Base-by-base conservation (phyloP, 1,140 invertebrate genomes). In the Drosophila sturtevanti region DNA sequence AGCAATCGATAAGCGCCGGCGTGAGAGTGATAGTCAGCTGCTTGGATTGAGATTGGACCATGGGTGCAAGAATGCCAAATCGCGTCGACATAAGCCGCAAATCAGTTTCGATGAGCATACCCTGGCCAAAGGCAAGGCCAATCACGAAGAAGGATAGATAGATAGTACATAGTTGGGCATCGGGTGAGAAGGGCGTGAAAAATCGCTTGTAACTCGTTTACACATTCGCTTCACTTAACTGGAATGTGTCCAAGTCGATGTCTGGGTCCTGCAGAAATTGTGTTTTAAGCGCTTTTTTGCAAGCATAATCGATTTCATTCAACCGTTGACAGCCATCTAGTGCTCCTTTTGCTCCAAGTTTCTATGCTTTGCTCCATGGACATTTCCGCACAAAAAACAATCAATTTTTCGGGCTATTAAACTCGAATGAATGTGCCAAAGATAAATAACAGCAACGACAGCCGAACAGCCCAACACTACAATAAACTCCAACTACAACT, bases 361-460 rank as follows among this genome's bases (percentile, higher is more conserved):
- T 37, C 22, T 24, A 31, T 31, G 54, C 24, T 48, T 21, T 21
- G 62, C 54, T 72, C 56, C 68, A 68, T 85, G 72, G 68, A 86
- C 81, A 89, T 89, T 80, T 89, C 85, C 84, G 84, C 62, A 89
- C 84, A 75, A 70, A 82, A 90, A 91, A 91, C 89, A 91, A 91
- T 91, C 89, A 91, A 91, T 91, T 91, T 91, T 89, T 91, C 89
- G 85, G 89, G 74, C 89, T 91, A 91, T 91, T 91, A 89, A 90
- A 90, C 89, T 86, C 79, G 80, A 90, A 91, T 91, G 89, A 82
- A 89, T 86, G 84, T 90, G 89, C 81, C 81, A 91, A 90, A 89
- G 85, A 86, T 91, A 90, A 90, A 90, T 81, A 87, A 90, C 89
- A 85, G 84, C 84, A 89, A 79, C 84, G 82, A 84, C 84, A 87